Evolutionary conservation across 2,797 vertebrate species (phyloP).

Genomic region (Poecilia velifera): DNA sequence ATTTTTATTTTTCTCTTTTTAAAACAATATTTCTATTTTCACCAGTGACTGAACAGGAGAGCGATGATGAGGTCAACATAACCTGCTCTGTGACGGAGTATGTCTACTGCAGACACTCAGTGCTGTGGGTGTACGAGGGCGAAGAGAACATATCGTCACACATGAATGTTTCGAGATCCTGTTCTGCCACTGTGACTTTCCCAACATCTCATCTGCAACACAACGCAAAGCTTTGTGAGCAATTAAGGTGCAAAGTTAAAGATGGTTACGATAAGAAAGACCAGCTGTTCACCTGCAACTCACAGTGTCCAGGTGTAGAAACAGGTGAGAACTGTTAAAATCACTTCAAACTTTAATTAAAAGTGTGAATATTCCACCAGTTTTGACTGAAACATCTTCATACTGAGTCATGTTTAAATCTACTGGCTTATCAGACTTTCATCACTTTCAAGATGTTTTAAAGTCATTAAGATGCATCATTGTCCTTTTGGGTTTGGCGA

Average conservation of each 20-base stretch:
- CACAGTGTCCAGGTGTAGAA: not conserved
- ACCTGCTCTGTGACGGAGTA: not conserved
- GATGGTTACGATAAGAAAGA: not conserved
- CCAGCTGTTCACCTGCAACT: not conserved
- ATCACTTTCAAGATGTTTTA: not conserved
- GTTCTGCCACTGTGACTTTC: not conserved
- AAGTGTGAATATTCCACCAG: not conserved
- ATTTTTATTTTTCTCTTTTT: not conserved
- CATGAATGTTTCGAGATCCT: not conserved
- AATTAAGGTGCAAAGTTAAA: not conserved
- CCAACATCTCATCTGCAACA: not conserved
- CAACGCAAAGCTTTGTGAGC: not conserved
- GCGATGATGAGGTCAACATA: not conserved
- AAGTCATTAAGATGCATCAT: not conserved
- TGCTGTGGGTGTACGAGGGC: not conserved
- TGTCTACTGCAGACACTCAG: not conserved
- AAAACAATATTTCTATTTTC: not conserved
- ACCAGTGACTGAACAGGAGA: not conserved
- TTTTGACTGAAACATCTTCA: not conserved
- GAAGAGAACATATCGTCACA: not conserved
- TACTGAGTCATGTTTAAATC: not conserved
- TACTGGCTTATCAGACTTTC: not conserved
- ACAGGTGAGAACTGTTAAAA: not conserved
- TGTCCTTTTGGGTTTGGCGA: not conserved
- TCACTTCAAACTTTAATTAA: not conserved